Evolutionary conservation across 2,113 vertebrate genomes (phyloP), one percentile per base, ranked within the genome.

Genomic region (Spea bombifrons): DNA sequence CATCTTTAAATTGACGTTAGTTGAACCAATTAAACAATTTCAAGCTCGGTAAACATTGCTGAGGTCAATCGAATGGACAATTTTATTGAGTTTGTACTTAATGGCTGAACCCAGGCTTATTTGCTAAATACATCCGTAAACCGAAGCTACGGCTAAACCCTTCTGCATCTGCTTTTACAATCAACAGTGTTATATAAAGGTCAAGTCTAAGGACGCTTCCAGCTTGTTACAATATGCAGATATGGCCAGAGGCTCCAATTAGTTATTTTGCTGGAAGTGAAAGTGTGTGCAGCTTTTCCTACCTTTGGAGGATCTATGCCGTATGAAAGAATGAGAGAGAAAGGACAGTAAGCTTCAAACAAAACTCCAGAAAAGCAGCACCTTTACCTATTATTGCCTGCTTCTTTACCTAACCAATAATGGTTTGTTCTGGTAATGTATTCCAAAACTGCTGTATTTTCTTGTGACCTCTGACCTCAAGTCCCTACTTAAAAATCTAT

Each of bases 1-100:
- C 46, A 85, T 71, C 81, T 76, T 68, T 4, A 74, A 84, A 75
- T 50, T 82, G 82, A 52, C 67, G 75, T 75, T 59, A 75, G 70
- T 45, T 44, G 79, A 78, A 81, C 46, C 53, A 75, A 44, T 8
- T 70, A 82, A 80, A 57, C 65, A 3, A 5, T 69, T 83, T 76
- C 75, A 80, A 83, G 78, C 78, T 75, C 73, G 74, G 76, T 48
- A 81, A 83, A 72, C 48, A 74, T 16, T 81, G 49, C 52, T 48
- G 55, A 63, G 81, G 66, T 4, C 80, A 73, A 71, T 52, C 77
- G 70, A 73, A 80, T 72, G 80, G 12, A 66, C 8, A 75, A 13
- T 81, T 71, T 71, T 69, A 83, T 63, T 76, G 76, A 80, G 71
- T 48, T 48, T 83, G 44, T 73, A 67, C 17, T 53, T 77, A 82